Conservation (phyloP, 2,113 vertebrate genomes). For the Hypocryptadius cinnamomeus region DNA sequence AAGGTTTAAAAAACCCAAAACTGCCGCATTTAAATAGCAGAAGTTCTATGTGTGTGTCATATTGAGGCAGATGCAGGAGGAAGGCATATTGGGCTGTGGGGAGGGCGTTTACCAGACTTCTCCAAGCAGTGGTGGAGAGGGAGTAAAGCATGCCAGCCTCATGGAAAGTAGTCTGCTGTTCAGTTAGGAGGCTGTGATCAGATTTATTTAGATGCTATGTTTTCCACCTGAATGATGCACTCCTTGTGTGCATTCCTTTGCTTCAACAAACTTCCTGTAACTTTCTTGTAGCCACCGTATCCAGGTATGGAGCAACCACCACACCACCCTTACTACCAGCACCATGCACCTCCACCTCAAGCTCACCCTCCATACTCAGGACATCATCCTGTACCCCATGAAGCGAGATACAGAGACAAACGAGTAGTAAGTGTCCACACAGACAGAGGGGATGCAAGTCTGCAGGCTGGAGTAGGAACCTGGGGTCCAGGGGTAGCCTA, state of each 20-base stretch:
- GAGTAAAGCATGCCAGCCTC: not conserved
- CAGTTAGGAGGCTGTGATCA: not conserved
- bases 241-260: not conserved
- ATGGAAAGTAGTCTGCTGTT: not conserved
- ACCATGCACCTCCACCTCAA: conserved; percentile 90
- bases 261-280: not conserved
- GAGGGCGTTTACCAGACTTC: not conserved
- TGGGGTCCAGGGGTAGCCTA: not conserved
- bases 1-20: not conserved
- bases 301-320: conserved; percentile 91
- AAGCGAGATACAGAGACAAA: conserved; percentile 86
- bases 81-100: not conserved
- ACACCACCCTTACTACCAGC: conserved; percentile 86
- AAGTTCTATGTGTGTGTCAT: not conserved
- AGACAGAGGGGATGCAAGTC: not conserved
- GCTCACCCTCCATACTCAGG: conserved; percentile 85
- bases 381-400: conserved; percentile 87
- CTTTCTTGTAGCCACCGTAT: conserved; percentile 80
- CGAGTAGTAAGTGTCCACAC: conserved; percentile 76
- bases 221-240: not conserved
- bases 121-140: not conserved
- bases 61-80: not conserved
- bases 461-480: not conserved
- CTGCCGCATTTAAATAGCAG: not conserved
- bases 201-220: not conserved